Percentiles rank a stretch among this genome's conserved stretches.
These are phyloP conservation scores for Sphaerophoria rueppellii DNA, from an alignment of 2,888 invertebrate genomes.

Conservation along the genomic window DNA sequence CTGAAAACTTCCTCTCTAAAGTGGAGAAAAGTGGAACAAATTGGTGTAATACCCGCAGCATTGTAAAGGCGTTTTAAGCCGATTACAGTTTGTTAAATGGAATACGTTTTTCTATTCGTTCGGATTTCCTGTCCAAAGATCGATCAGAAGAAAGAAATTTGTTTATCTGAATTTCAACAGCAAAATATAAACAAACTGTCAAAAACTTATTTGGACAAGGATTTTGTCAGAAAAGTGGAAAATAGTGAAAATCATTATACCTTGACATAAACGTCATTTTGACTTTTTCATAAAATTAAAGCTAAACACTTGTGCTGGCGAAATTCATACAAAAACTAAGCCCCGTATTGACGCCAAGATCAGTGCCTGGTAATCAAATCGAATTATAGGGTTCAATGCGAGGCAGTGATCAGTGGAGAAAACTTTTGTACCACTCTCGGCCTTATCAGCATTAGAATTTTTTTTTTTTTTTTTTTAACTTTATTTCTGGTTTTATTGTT, in stretches of 20 bases:
- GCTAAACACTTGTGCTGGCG: background rate
- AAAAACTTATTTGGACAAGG: too few species aligned
- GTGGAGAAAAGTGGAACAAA: constrained; percentile 70
- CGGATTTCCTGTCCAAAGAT: constrained; percentile 39
- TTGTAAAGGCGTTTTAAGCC: constrained; percentile 60
- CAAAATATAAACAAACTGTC: background rate
- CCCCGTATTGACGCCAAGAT: constrained; percentile 55
- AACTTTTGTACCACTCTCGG: constrained; percentile 27
- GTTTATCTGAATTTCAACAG: background rate
- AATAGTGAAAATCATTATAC: too few species aligned
- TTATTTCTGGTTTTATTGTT: constrained; percentile 29
- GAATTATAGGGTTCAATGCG: constrained; percentile 65
- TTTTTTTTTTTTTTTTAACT: constrained; percentile 12
- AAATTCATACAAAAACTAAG: constrained; percentile 21
- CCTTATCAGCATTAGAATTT: constrained; percentile 38
- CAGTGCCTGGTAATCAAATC: constrained; percentile 64
- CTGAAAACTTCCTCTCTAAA: constrained; percentile 26
- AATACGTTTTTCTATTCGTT: constrained; percentile 46
- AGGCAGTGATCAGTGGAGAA: constrained; percentile 43
- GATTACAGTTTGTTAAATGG: constrained; percentile 65
- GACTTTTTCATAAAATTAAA: background rate
- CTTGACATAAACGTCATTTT: background rate
- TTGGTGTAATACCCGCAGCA: constrained; percentile 66
- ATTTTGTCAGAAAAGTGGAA: too few species aligned
- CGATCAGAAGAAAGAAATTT: constrained; percentile 25